These are phyloP conservation scores for Paramormyrops kingsleyae DNA, from an alignment of 2,113 vertebrate species.

Conservation along the genomic window DNA sequence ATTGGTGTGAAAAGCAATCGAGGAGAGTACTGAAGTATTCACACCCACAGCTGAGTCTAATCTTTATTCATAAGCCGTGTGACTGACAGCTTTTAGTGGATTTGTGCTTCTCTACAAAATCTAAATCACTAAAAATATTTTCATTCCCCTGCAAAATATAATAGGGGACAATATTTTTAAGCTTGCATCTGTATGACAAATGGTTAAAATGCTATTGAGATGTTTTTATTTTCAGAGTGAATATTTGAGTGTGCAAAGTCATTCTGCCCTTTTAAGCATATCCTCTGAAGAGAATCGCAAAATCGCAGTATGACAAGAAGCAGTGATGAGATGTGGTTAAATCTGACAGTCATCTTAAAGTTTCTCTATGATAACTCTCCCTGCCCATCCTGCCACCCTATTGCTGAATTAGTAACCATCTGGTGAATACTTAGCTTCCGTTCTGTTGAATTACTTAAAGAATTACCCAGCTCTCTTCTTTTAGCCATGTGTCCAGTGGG, in stretches of 20 bases:
- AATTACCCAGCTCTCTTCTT: slow-evolving; percentile 17
- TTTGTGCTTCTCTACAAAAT: background rate
- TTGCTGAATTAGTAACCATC: slow-evolving; percentile 17
- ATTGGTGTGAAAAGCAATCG: background rate
- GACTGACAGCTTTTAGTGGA: background rate
- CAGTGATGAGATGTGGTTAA: background rate
- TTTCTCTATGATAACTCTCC: background rate
- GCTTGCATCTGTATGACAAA: background rate
- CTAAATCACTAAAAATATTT: background rate
- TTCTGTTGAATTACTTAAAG: slow-evolving; percentile 15
- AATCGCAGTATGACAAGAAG: background rate
- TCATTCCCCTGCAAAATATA: background rate
- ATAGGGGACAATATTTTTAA: background rate
- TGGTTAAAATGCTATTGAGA: background rate
- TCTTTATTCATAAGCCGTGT: background rate
- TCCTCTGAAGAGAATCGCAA: background rate
- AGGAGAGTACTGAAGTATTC: background rate
- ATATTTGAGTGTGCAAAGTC: background rate
- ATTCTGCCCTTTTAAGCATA: background rate
- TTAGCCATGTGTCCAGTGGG: background rate
- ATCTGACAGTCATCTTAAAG: background rate
- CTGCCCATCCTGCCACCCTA: background rate
- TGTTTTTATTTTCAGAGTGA: background rate
- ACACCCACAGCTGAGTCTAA: background rate
- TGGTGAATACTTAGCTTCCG: background rate